Conservation (phyloP, 2,113 vertebrate species). For the Ardeotis arabs region DNA sequence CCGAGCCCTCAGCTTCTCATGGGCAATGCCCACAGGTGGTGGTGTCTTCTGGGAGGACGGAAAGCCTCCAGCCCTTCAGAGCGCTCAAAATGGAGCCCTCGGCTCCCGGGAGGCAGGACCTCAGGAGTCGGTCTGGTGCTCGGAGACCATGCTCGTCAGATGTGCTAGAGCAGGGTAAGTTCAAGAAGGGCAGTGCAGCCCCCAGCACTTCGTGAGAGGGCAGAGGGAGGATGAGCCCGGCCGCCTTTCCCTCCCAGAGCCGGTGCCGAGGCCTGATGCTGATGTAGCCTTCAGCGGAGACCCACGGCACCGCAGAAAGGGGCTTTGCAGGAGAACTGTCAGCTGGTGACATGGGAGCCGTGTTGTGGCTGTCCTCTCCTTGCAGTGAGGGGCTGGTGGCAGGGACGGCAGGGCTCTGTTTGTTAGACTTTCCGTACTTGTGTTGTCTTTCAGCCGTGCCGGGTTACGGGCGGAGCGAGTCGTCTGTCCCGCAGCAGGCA, state of each 20-base stretch:
- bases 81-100: rapidly evolving
- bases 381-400: background rate
- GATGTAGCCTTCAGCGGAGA: background rate
- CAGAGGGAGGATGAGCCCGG: background rate
- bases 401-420: background rate
- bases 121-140: background rate
- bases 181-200: background rate
- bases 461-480: background rate
- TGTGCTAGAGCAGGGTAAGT: rapidly evolving
- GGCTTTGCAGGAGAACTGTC: background rate
- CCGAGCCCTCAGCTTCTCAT: background rate
- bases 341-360: background rate
- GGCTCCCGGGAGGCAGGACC: background rate
- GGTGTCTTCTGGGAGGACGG: background rate
- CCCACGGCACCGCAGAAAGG: background rate
- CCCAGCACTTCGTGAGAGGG: background rate
- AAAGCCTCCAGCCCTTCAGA: background rate
- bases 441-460: background rate
- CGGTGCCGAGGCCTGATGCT: rapidly evolving
- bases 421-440: background rate
- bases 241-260: background rate
- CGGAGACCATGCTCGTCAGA: rapidly evolving
- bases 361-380: background rate
- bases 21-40: rapidly evolving
- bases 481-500: background rate